A percentile compares a stretch with the other conserved stretches of the same genome.
Conservation (phyloP, 2,888 invertebrate genomes). For the Stenotaenia linearis region DNA sequence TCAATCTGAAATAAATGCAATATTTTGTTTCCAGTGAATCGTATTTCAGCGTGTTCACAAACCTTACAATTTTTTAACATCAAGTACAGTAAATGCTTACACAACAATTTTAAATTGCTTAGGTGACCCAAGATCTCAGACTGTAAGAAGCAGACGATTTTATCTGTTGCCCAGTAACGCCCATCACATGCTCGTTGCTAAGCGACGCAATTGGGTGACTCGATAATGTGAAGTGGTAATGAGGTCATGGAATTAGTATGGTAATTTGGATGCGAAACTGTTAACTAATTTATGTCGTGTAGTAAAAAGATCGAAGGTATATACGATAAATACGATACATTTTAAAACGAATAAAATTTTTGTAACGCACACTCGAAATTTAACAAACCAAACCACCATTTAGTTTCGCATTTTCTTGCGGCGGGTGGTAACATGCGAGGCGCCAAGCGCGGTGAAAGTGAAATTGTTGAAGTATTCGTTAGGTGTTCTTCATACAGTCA, state of each 20-base stretch:
- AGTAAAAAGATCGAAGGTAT: background rate
- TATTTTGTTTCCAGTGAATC: background rate
- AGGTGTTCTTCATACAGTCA: no score
- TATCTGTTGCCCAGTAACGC: background rate
- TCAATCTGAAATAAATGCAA: background rate
- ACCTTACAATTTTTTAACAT: background rate
- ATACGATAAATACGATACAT: background rate
- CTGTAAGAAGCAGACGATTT: background rate
- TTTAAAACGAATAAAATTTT: background rate
- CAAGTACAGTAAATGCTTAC: background rate
- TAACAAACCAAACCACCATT: background rate
- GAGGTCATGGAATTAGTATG: background rate
- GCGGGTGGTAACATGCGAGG: background rate
- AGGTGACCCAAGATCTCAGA: background rate
- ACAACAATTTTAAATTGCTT: constrained; percentile 2
- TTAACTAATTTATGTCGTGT: background rate
- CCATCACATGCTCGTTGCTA: background rate
- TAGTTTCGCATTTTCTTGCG: background rate
- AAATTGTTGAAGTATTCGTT: background rate
- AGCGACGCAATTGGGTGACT: background rate
- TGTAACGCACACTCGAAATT: background rate
- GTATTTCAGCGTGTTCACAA: background rate
- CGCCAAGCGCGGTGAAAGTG: background rate
- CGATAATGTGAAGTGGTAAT: background rate
- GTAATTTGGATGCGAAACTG: no score